These are phyloP conservation scores for Diplazon laetatorius DNA, from an alignment of 2,888 invertebrate species.

Conservation along the genomic window DNA sequence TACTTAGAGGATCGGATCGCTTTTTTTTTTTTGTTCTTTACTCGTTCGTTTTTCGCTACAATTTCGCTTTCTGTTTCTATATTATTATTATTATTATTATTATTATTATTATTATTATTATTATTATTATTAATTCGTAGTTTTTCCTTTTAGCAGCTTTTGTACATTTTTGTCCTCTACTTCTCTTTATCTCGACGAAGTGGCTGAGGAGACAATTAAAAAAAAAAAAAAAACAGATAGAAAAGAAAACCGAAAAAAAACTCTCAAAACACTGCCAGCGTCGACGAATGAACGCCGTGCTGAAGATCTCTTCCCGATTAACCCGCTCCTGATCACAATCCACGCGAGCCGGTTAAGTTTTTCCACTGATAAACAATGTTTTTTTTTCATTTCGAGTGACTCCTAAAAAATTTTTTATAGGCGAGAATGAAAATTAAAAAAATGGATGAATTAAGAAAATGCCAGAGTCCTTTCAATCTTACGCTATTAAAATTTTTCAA, in stretches of 20 bases:
- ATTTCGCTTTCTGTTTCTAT: too few relatives aligned
- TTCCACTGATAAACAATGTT: not conserved
- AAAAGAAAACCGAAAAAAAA: slow-evolving; percentile 18
- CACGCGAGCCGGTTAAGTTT: not conserved
- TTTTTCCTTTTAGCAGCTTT: not conserved
- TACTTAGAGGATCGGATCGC: slow-evolving; percentile 48
- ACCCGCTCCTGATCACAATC: slow-evolving; percentile 8
- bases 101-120: too few relatives aligned
- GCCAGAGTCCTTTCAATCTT: slow-evolving; percentile 29
- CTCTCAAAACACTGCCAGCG: slow-evolving; percentile 66
- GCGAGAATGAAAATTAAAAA: not conserved
- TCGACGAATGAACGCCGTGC: slow-evolving; percentile 36
- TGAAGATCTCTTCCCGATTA: slow-evolving; percentile 51
- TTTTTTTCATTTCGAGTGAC: too few relatives aligned
- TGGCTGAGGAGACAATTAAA: too few relatives aligned
- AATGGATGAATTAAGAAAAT: too few relatives aligned
- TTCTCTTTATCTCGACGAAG: too few relatives aligned
- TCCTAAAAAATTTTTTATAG: not conserved
- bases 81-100: too few relatives aligned
- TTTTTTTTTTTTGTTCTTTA: slow-evolving; percentile 8
- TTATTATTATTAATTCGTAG: too few relatives aligned
- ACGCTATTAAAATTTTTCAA: slow-evolving; percentile 41
- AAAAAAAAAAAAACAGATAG: not conserved
- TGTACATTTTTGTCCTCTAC: not conserved
- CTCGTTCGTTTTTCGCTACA: not conserved